phyloP scores from a whole-genome alignment of 1,140 invertebrate species.

The Zelostemma sp. region DNA sequence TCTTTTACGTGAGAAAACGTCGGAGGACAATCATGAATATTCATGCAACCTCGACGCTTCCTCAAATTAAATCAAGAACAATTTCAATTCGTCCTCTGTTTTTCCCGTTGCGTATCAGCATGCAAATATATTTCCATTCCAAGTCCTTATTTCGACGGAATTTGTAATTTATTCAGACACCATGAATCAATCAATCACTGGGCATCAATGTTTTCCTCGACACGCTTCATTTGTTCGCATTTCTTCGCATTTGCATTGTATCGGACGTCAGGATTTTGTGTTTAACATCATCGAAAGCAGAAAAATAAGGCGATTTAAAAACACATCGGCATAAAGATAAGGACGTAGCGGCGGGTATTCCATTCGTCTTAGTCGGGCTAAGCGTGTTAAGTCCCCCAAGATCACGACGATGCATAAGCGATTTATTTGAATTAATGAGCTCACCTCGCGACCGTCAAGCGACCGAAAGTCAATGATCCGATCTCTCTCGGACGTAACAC shows the following conservation, averaged over 20 bases:
- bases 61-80: too few species aligned
- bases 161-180: neutral
- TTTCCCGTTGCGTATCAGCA: too few species aligned
- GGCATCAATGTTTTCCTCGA: constrained; percentile 3
- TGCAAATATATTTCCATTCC: too few species aligned
- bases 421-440: constrained; percentile 69
- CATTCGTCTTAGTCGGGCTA: constrained; percentile 60
- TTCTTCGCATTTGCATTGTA: constrained; percentile 11
- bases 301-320: constrained; percentile 46
- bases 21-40: too few species aligned
- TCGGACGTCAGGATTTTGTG: constrained; percentile 5
- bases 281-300: constrained; percentile 31
- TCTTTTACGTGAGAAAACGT: too few species aligned
- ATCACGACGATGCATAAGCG: constrained; percentile 62
- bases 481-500: constrained; percentile 52
- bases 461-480: constrained; percentile 58
- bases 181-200: constrained; percentile 1
- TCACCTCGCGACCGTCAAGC: constrained; percentile 47
- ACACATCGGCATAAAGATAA: constrained; percentile 53
- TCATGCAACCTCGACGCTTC: too few species aligned
- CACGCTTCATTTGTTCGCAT: neutral
- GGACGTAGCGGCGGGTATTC: constrained; percentile 47
- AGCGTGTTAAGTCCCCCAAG: constrained; percentile 53
- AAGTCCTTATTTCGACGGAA: too few species aligned
- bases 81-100: too few species aligned